Evolutionary conservation across 1,140 invertebrate species (phyloP), one percentile per base, ranked within the genome.

Genomic region (Coenobita brevimanus): DNA sequence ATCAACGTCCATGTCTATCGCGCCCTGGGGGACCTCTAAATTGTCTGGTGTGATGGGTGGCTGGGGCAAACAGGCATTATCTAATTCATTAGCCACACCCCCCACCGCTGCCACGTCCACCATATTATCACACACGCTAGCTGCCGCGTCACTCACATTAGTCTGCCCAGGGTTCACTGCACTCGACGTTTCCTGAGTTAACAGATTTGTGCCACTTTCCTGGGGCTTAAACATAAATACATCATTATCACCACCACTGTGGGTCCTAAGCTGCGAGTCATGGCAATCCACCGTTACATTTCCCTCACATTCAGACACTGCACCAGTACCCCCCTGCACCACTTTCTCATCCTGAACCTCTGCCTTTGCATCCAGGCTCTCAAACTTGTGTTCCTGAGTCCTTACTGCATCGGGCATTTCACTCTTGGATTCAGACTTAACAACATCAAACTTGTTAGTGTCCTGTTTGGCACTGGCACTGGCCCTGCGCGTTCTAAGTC

Each of bases 1-100:
- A 64, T 89, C 89, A 21, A 81, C 82, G 30, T 89, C 89, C 36
- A 67, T 41, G 27, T 89, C 89, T 21, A 33, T 69, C 36, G 62
- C 82, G 4, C 82, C 73, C 17, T 85, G 82, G n/a, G 82, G 82
- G 0, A 76, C 73, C 57, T 76, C 82, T 33, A 85, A 30, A 50
- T 50, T 50, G 46, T 50, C 46, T 50, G 46, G 46, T 27, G 69
- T 13, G n/a, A 10, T 30, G 27, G 62, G 62, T 57, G 67, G 15
- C 36, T 21, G 15, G 33, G 81, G 46, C 27, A 83, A 50, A n/a
- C n/a, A n/a, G n/a, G n/a, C n/a, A n/a, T n/a, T n/a, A n/a, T n/a
- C n/a, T n/a, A n/a, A n/a, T n/a, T n/a, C n/a, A 38, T 50, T 83
- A 24, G 43, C 17, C 15, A 67, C 46, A 6, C 46, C 46, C 6